phyloP scores from a whole-genome alignment of 1,140 invertebrate species.

The Drosophila virilis region DNA sequence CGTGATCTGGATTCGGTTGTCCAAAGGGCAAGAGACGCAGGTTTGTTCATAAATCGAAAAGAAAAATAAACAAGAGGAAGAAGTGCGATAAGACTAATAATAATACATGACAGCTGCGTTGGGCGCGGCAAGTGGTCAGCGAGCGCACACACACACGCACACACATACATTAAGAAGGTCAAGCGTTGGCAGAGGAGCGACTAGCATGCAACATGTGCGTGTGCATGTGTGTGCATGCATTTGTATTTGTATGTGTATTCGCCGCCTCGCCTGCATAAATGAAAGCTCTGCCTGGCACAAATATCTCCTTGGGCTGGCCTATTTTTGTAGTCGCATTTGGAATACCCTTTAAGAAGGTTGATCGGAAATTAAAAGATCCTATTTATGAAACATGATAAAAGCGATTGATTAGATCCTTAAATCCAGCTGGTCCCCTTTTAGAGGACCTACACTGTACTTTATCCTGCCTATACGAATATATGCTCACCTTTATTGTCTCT shows the following conservation, averaged over 20 bases:
- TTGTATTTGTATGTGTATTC: background rate
- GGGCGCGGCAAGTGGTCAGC: conserved; percentile 60
- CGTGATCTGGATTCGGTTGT: conserved; percentile 96
- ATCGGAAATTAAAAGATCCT: too few relatives aligned
- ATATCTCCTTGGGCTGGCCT: background rate
- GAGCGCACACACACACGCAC: conserved; percentile 20
- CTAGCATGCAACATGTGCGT: conserved; percentile 50
- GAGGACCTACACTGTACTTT: too few relatives aligned
- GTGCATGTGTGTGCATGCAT: conserved; percentile 11
- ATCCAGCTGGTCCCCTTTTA: too few relatives aligned
- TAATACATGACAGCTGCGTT: conserved; percentile 45
- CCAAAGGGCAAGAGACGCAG: conserved; percentile 95
- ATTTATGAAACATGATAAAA: too few relatives aligned
- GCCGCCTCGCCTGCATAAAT: conserved; percentile 11
- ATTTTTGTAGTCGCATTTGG: too few relatives aligned
- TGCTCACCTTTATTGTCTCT: too few relatives aligned
- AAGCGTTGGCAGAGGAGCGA: conserved; percentile 36
- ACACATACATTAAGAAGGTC: conserved; percentile 56
- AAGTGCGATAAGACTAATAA: conserved; percentile 50
- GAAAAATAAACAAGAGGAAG: conserved; percentile 17
- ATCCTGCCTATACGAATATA: too few relatives aligned
- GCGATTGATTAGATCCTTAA: too few relatives aligned
- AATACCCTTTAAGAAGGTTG: too few relatives aligned
- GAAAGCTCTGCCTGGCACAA: background rate
- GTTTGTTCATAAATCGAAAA: conserved; percentile 84